A percentile compares a stretch with the other conserved stretches of the same genome.
Evolutionary conservation across 2,797 vertebrate genomes (phyloP).

Genomic region (Xenentodon cancila): DNA sequence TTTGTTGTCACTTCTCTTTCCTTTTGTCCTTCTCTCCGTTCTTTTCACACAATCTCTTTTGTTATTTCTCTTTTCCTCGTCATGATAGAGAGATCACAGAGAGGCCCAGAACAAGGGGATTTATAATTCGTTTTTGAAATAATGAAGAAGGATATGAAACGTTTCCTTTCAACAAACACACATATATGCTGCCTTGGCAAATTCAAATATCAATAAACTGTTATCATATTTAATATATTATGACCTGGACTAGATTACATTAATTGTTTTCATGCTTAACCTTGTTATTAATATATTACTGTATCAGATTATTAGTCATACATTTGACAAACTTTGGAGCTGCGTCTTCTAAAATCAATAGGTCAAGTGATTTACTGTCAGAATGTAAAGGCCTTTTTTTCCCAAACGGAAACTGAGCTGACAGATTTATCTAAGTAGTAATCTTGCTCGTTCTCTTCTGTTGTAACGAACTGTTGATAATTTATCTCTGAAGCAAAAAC

Average conservation of each 20-base stretch:
- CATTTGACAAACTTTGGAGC: background rate
- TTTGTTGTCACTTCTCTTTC: conserved; percentile 13
- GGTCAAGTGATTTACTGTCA: background rate
- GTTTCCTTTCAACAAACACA: background rate
- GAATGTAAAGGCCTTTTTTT: no score
- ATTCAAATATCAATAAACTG: background rate
- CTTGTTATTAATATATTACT: background rate
- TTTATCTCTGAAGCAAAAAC: background rate
- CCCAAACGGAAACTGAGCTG: background rate
- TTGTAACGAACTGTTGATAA: conserved; percentile 6
- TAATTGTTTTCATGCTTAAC: background rate
- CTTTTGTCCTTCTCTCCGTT: conserved; percentile 5
- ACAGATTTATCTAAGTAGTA: background rate
- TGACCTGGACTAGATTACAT: background rate
- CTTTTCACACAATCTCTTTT: conserved; percentile 4
- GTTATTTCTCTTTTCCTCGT: background rate
- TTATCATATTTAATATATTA: no score
- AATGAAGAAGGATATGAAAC: background rate
- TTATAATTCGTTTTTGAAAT: conserved; percentile 13
- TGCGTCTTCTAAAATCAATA: background rate
- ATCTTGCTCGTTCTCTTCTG: background rate
- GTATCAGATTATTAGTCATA: background rate
- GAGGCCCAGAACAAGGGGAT: conserved; percentile 24
- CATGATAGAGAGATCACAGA: conserved; percentile 32
- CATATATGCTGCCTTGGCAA: background rate